Conservation (phyloP, 92 coral and sea anemone species). For the Hydrozoanthus gracilis region DNA sequence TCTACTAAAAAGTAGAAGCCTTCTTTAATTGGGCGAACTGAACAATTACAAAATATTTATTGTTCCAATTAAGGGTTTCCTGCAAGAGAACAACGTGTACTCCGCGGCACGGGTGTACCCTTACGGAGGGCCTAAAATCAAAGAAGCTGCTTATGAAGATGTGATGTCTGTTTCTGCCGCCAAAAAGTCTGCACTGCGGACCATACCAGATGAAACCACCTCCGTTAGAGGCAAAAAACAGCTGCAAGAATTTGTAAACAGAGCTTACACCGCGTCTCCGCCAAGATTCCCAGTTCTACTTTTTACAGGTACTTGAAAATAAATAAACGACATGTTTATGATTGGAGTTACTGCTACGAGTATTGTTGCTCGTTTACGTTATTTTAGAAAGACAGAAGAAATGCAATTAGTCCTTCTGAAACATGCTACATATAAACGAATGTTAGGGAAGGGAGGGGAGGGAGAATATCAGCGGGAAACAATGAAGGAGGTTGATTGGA, state of each 20-base stretch:
- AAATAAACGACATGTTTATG: too few species aligned
- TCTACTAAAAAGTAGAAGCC: too few species aligned
- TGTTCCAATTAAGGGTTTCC: constrained; percentile 67
- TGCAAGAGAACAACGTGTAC: constrained; percentile 57
- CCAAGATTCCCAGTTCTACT: constrained; percentile 90
- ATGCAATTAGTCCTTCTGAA: too few species aligned
- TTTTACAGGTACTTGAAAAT: constrained; percentile 71
- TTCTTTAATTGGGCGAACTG: background rate
- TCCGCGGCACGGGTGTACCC: constrained; percentile 87
- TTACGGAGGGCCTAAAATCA: constrained; percentile 87
- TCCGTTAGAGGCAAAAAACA: constrained; percentile 62
- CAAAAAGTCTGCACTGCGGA: constrained; percentile 69
- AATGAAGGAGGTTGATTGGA: too few species aligned
- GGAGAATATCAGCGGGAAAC: too few species aligned
- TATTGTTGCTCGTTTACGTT: too few species aligned
- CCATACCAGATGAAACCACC: constrained; percentile 84
- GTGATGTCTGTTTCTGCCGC: constrained; percentile 67
- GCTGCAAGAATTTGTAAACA: constrained; percentile 71
- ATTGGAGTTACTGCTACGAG: too few species aligned
- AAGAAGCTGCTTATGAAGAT: constrained; percentile 69
- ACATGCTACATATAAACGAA: too few species aligned
- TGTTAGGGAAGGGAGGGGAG: too few species aligned
- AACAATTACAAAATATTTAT: background rate
- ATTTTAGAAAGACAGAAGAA: too few species aligned
- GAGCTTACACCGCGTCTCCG: constrained; percentile 79